Base-by-base conservation (phyloP, 2,888 invertebrate genomes). In the Carcina quercana region DNA sequence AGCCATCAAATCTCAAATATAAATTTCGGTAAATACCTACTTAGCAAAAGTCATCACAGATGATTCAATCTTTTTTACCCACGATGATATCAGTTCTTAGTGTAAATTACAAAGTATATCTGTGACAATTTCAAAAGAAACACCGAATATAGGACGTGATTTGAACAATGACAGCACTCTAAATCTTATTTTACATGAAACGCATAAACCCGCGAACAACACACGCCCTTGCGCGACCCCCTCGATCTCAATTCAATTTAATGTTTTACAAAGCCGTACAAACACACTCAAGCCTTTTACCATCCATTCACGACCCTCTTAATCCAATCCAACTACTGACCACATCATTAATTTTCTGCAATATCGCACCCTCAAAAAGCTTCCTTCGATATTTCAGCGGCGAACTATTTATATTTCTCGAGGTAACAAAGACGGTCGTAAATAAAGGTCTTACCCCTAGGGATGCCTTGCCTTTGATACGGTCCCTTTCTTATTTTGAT, bases 261-360 rank as follows among this genome's bases (percentile, higher is more conserved):
- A 64, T 67, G 69, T 70, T 73, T 70, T 65, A 59, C 70, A 75
- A 76, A 76, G 70, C 68, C 68, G 45, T 62, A 64, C 59, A 72
- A 65, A 64, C 66, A 65, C 66, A 57, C 64, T 60, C 61, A 59
- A 70, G 64, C 71, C 73, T 80, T 76, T 80, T 76, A 79, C 49
- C 50, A 53, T 56, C 57, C 50, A 54, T 59, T 57, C 53, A 49
- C 53, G 50, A 55, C 47, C 47, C 60, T 75, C 76, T 68, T 75
- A 75, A 79, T 75, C 73, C 74, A 76, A 80, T 79, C 60, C 63
- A 49, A 69, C 67, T 68, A 47, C 70, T 82, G 82, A 82, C 82
- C 82, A 79, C 74, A 69, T 80, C 83, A 83, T 83, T 82, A 82
- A 82, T 83, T 82, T 71, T 64, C 67, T 59, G 72, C 79, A 70